A percentile compares a stretch with the other conserved stretches of the same genome.
These are phyloP conservation scores for Yponomeuta sedellus DNA, from an alignment of 2,888 invertebrate genomes.

Conservation along the genomic window DNA sequence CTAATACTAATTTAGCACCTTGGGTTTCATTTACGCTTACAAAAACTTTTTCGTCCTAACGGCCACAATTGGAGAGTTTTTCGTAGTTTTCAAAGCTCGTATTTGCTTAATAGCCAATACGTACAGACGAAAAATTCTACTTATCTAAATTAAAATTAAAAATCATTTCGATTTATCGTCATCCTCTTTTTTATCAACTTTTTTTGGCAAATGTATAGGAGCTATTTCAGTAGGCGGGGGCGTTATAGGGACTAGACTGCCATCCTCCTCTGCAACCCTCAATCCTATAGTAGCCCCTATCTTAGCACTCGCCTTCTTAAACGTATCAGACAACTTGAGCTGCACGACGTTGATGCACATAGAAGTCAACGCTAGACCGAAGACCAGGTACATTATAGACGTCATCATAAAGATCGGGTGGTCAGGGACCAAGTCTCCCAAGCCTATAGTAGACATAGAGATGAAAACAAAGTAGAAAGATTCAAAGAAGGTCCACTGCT, in stretches of 20 bases:
- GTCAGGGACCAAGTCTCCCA: constrained; percentile 93
- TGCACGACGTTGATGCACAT: constrained; percentile 99
- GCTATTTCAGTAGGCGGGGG: constrained; percentile 60
- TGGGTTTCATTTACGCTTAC: background rate
- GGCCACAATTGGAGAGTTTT: background rate
- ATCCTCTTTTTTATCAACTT: constrained; percentile 33
- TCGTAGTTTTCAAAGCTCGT: background rate
- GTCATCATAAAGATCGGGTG: constrained; percentile 93
- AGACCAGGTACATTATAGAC: constrained; percentile 93
- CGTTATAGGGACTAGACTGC: constrained; percentile 62
- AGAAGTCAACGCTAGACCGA: constrained; percentile 95
- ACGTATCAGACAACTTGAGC: constrained; percentile 86
- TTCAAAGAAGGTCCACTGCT: constrained; percentile 93
- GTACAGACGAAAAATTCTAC: background rate
- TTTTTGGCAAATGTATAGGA: constrained; percentile 59
- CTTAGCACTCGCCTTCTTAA: constrained; percentile 89
- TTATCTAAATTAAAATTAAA: background rate
- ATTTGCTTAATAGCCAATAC: no score
- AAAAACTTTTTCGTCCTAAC: background rate
- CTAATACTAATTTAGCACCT: constrained; percentile 16
- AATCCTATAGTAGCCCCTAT: constrained; percentile 90
- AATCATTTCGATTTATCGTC: constrained; percentile 29
- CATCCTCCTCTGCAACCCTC: constrained; percentile 82
- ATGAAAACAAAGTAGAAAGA: constrained; percentile 98
- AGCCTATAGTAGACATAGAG: constrained; percentile 98